These are phyloP conservation scores for Amazona guildingii DNA, from an alignment of 2,113 vertebrate genomes.

Conservation along the genomic window DNA sequence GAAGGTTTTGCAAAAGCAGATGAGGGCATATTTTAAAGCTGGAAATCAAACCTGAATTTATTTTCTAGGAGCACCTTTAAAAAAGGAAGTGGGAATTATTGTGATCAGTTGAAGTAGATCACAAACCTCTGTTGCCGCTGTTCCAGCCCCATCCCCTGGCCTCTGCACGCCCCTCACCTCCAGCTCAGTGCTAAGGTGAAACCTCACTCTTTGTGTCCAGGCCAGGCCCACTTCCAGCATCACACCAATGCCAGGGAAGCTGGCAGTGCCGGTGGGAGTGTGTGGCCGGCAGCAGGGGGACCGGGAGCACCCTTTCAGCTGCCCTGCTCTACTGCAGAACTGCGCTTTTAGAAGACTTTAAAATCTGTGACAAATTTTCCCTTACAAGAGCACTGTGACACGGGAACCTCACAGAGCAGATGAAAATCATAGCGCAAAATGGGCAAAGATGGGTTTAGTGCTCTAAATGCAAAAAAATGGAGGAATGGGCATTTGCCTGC, in stretches of 20 bases:
- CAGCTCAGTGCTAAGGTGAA: not conserved
- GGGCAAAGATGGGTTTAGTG: not conserved
- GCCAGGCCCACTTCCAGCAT: not conserved
- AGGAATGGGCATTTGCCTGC: not conserved
- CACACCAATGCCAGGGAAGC: not conserved
- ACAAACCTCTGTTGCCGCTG: not conserved
- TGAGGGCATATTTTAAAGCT: not conserved
- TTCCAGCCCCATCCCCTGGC: not conserved
- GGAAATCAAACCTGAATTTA: not conserved
- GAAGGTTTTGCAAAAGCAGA: not conserved
- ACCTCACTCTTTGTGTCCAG: not conserved
- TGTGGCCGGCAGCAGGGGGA: not conserved
- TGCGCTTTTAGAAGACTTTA: not conserved
- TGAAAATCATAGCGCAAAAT: not conserved
- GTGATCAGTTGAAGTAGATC: not conserved
- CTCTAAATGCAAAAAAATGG: not conserved
- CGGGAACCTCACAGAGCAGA: not conserved
- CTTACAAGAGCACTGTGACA: not conserved
- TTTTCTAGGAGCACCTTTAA: not conserved
- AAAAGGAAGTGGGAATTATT: not conserved
- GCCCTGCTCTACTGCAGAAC: accelerated
- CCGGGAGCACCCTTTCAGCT: not conserved
- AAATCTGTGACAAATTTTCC: not conserved
- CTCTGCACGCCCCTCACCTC: not conserved
- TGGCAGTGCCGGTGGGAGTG: accelerated